Base-by-base conservation (phyloP, 2,888 invertebrate genomes). In the Himalopsyche kuldschensis region DNA sequence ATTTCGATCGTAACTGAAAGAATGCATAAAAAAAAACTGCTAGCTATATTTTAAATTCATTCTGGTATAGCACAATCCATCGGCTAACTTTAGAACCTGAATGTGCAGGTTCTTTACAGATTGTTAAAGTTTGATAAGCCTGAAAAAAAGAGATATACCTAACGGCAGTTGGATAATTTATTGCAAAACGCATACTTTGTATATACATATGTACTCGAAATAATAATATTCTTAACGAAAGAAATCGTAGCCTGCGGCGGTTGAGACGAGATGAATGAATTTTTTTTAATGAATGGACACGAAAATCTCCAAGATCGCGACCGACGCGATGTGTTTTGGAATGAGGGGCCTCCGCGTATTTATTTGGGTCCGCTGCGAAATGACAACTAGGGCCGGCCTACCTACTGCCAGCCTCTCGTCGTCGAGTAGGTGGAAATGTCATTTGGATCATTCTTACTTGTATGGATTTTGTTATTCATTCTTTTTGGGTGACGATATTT, bases 321-420 rank as follows among this genome's bases (percentile, higher is more conserved):
- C 20, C 8, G n/a, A 8, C 20, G 55, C 55, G 55, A 20, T 24
- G 55, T 55, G 20, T 10, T 10, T 24, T 10, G 55, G 55, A 55
- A 55, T 20, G 55, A n/a, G 55, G 24, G 55, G 55, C 55, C 55
- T 20, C 20, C 11, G 77, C 41, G 20, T 82, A 55, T 82, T 82
- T 82, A 82, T 82, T 82, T 82, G 82, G 82, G 78, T 82, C 82
- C 10, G 55, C 55, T 41, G 41, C 11, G 41, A 41, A 41, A 41
- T 41, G 41, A 15, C 41, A 3, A 41, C 41, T 81, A 76, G 46
- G 76, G 41, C 75, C 75, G 81, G 35, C 35, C 27, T 78, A 20
- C 24, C 55, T 55, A 55, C 55, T 10, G 20, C n/a, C 55, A 55
- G 24, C 20, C 10, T 20, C n/a, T 24, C 55, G 20, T 5, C 15